These are phyloP conservation scores for Anguilla anguilla DNA, from an alignment of 2,797 vertebrate genomes.

Conservation along the genomic window DNA sequence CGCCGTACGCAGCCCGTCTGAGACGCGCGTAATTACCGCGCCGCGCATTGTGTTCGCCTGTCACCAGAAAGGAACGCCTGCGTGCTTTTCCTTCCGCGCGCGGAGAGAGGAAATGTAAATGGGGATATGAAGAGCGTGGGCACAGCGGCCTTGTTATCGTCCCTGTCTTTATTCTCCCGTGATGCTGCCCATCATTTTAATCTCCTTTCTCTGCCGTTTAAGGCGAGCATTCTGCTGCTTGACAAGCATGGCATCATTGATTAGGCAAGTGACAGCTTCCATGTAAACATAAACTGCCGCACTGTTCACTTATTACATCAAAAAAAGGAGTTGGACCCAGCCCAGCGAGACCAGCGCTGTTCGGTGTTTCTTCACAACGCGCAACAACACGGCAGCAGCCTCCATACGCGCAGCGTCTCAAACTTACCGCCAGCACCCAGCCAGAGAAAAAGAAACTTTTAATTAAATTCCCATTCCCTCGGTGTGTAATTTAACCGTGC, in stretches of 20 bases:
- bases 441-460: slow-evolving; percentile 60
- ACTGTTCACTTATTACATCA: background rate
- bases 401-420: slow-evolving; percentile 29
- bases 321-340: background rate
- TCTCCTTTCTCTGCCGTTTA: background rate
- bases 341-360: background rate
- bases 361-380: background rate
- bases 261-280: slow-evolving; percentile 1
- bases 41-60: background rate
- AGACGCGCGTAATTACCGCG: background rate
- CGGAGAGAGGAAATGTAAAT: background rate
- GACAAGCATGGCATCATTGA: background rate
- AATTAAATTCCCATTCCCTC: slow-evolving; percentile 67
- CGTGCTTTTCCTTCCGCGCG: background rate
- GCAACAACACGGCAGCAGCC: background rate
- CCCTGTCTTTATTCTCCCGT: background rate
- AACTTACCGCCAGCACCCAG: slow-evolving; percentile 65
- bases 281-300: background rate
- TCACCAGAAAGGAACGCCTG: background rate
- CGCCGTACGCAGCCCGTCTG: background rate
- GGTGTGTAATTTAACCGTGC: slow-evolving; percentile 52
- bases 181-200: background rate
- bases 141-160: background rate
- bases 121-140: background rate
- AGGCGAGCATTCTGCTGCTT: background rate